Evolutionary conservation across 2,113 vertebrate genomes (phyloP).

Genomic region (Tor tambroides): DNA sequence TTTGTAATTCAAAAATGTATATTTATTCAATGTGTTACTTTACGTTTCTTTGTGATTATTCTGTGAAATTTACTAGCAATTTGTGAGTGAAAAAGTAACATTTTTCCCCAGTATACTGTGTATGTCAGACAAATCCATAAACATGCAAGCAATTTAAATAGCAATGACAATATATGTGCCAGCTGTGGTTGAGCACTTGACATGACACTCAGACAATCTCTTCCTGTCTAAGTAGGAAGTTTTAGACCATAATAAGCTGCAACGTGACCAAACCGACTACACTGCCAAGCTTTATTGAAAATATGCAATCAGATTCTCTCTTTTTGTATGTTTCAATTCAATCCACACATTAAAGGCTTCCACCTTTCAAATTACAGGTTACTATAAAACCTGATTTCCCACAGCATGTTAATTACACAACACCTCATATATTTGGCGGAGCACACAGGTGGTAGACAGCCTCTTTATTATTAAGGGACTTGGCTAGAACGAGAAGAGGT

Average conservation of each 20-base stretch:
- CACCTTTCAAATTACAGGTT: conserved; percentile 11
- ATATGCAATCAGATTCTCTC: background rate
- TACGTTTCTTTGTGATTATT: background rate
- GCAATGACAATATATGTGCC: background rate
- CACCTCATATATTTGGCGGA: conserved; percentile 27
- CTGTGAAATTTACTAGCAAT: background rate
- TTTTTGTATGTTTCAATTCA: background rate
- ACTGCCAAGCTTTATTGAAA: background rate
- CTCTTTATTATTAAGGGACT: conserved; percentile 45
- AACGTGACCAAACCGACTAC: background rate
- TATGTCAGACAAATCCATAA: background rate
- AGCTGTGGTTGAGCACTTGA: background rate
- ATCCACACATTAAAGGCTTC: background rate
- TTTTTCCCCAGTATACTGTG: no score
- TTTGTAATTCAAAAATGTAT: background rate
- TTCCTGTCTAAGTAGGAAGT: background rate
- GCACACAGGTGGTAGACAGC: conserved; percentile 51
- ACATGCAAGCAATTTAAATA: background rate
- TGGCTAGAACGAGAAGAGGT: conserved; percentile 12
- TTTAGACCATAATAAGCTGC: background rate
- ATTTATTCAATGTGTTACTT: background rate
- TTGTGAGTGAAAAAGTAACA: background rate
- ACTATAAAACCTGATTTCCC: conserved; percentile 36
- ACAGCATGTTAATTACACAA: conserved; percentile 42
- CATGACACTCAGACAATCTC: background rate